Base-by-base conservation (phyloP, 2,888 invertebrate genomes). In the Yponomeuta plumbellus region DNA sequence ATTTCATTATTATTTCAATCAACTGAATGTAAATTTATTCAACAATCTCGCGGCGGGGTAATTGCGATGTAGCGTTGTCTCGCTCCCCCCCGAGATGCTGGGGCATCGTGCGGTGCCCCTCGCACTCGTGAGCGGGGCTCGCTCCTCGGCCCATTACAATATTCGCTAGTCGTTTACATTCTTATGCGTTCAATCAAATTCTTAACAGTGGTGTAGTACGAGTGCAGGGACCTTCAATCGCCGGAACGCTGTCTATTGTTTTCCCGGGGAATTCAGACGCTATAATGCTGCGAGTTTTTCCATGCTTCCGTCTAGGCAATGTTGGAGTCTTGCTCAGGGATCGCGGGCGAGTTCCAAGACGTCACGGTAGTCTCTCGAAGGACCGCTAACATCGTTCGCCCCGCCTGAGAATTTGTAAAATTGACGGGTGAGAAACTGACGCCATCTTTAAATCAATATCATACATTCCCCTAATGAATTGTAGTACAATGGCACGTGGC, bases 1-100 rank as follows among this genome's bases (percentile, higher is more conserved):
- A 90, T 89, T 89, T 91, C 91, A 90, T 91, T 90, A 91, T 90
- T 91, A 91, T 91, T 91, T 91, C 91, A 91, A 90, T 91, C 91
- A 90, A 88, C 86, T 86, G 84, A 89, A 91, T 90, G 91, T 90
- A 90, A 90, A 91, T 91, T 89, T 91, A 91, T 91, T 91, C 91
- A 88, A 90, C 89, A 90, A 89, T 91, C 90, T 90, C 88, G 88
- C 86, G 68, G 68, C 68, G 84, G 85, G 88, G 90, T 91, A 90
- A 91, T 91, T 90, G 90, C 88, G 86, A 81, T 84, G 75, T 74
- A 73, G 76, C 71, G 75, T 23, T 57, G 22, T 68, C 64, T 44
- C 71, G 84, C 85, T 76, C 83, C 69, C 74, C 85, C 79, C 20
- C 21, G 17, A 3, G 17, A 44, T 22, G 1, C 13, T 61, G 13